Evolutionary conservation across 2,113 vertebrate species (phyloP), one percentile per base, ranked within the genome.

Genomic region (Kryptolebias marmoratus): DNA sequence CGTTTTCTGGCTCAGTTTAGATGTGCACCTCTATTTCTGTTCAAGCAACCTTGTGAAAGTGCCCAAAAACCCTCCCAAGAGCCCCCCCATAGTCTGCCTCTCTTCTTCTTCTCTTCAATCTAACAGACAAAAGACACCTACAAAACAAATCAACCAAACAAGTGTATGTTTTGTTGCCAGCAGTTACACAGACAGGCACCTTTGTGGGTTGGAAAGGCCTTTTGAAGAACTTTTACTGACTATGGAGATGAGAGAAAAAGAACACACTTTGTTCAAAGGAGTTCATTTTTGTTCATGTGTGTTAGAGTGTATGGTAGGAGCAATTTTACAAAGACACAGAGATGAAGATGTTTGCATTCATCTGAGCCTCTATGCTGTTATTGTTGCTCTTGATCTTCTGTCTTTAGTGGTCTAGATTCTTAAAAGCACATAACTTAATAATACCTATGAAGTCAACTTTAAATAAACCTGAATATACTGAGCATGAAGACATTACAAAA

Each of bases 141-240:
- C 79, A 82, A 86, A 88, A 82, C 53, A 18, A 78, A 83, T 84
- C 56, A 22, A 62, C 77, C 83, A 83, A 88, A 90, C 86, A 87
- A 86, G 80, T 87, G 75, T 82, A 59, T n/a, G 86, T 66, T 76
- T 85, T 85, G 88, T 89, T 87, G 89, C 89, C 72, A 63, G 76
- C 65, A 57, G 85, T 85, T 75, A 87, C 12, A 58, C 71, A 84
- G 82, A 88, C 85, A 55, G 68, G 64, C 44, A 1, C 62, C 76
- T 85, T 70, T 78, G 63, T 80, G 82, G 69, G 52, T 44, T 79
- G 71, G 47, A 31, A 77, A 71, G 71, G 73, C 75, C 54, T 80
- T 83, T 86, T 80, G 64, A 83, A 82, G 76, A 73, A 75, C 75
- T 77, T 83, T 65, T 56, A 12, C 49, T 58, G 73, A 61, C 88